A percentile compares a stretch with the other conserved stretches of the same genome.
These are phyloP conservation scores for Bactericera cockerelli DNA, from an alignment of 1,140 invertebrate genomes.

Conservation along the genomic window DNA sequence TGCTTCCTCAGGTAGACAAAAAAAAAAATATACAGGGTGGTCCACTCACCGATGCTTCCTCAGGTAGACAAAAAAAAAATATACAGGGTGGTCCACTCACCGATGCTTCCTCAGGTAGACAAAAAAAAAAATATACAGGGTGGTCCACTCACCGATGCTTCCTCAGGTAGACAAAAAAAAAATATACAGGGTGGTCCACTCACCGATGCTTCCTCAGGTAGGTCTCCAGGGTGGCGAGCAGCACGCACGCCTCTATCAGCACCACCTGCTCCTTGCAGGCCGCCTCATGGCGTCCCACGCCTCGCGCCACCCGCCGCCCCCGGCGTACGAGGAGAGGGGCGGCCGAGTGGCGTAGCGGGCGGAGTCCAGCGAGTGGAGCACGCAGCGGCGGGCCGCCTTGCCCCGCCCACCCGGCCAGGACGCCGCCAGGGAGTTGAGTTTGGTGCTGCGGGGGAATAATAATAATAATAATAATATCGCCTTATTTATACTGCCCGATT, in stretches of 20 bases:
- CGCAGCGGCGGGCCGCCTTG: conserved; percentile 64
- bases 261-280: conserved; percentile 72
- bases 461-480: no score
- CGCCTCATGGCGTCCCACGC: conserved; percentile 75
- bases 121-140: no score
- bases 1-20: no score
- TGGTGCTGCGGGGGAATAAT: conserved; percentile 20
- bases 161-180: conserved; percentile 38
- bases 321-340: conserved; percentile 31
- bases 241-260: conserved; percentile 61
- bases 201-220: conserved; percentile 77
- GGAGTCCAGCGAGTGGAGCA: conserved; percentile 71
- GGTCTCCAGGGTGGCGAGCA: conserved; percentile 69
- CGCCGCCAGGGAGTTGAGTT: conserved; percentile 46
- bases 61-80: no score
- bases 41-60: no score
- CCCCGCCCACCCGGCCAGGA: conserved; percentile 6
- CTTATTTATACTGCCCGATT: no score
- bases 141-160: conserved; percentile 75
- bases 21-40: no score
- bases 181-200: no score
- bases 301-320: conserved; percentile 48
- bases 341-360: conserved; percentile 48
- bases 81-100: no score
- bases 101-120: no score